A percentile compares a stretch with the other conserved stretches of the same genome.
phyloP scores from a whole-genome alignment of 1,140 invertebrate genomes.

The Zaprionus capensis region DNA sequence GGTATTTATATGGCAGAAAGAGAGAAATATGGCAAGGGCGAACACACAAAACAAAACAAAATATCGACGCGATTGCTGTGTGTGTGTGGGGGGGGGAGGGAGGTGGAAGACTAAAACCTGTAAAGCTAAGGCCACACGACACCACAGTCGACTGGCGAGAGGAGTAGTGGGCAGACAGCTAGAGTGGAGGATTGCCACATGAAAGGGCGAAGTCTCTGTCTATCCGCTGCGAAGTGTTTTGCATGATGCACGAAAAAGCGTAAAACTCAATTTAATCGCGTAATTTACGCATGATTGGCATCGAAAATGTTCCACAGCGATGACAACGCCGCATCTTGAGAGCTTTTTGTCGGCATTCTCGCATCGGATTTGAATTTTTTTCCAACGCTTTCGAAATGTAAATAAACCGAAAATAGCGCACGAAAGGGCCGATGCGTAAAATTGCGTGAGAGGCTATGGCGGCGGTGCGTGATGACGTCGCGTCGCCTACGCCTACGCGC shows the following conservation, averaged over 20 bases:
- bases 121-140: slow-evolving; percentile 43
- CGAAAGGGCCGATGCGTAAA: slow-evolving; percentile 34
- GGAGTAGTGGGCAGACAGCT: neutral
- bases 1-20: slow-evolving; percentile 52
- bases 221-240: slow-evolving; percentile 34
- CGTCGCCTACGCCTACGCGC: slow-evolving; percentile 59
- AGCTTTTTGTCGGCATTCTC: slow-evolving; percentile 40
- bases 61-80: slow-evolving; percentile 45
- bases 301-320: slow-evolving; percentile 58
- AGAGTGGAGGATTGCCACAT: neutral
- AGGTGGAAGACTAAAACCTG: slow-evolving; percentile 42
- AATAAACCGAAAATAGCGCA: slow-evolving; percentile 73
- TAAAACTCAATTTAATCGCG: slow-evolving; percentile 80
- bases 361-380: slow-evolving; percentile 9
- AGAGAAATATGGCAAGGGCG: slow-evolving; percentile 46
- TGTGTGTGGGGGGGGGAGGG: slow-evolving; percentile 16
- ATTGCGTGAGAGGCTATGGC: slow-evolving; percentile 20
- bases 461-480: slow-evolving; percentile 64
- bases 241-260: slow-evolving; percentile 69
- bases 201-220: slow-evolving; percentile 15
- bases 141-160: slow-evolving; percentile 1
- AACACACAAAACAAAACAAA: slow-evolving; percentile 25
- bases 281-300: slow-evolving; percentile 82
- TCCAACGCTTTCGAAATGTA: slow-evolving; percentile 73
- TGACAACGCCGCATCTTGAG: slow-evolving; percentile 14